phyloP scores from a whole-genome alignment of 2,888 invertebrate genomes.

The Lithosia quadra region DNA sequence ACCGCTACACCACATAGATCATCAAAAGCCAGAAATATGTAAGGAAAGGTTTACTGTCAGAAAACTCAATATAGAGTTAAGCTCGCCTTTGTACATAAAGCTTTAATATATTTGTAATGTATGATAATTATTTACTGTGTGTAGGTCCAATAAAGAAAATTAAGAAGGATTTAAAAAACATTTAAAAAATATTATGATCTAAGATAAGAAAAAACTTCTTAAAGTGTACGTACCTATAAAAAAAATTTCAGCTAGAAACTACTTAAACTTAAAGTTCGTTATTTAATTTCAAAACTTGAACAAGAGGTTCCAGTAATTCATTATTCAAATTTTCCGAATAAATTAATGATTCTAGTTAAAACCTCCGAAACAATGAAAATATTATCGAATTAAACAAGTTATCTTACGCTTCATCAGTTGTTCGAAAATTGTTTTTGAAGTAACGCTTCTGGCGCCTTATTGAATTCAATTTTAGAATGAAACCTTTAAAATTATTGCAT shows the following conservation, averaged over 20 bases:
- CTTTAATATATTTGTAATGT: too few species aligned
- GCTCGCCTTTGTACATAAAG: too few species aligned
- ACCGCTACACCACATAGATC: too few species aligned
- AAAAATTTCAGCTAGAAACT: background rate
- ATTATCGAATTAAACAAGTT: background rate
- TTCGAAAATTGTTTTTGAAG: background rate
- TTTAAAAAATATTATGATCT: too few species aligned
- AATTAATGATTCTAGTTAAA: background rate
- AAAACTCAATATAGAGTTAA: too few species aligned
- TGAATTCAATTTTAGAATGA: background rate
- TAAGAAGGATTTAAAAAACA: too few species aligned
- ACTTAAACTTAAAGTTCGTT: background rate
- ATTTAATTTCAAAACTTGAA: background rate
- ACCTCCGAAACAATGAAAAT: background rate
- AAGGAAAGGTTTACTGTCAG: too few species aligned
- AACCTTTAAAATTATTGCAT: too few species aligned
- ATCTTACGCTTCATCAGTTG: background rate
- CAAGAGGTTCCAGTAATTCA: background rate
- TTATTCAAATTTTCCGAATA: background rate
- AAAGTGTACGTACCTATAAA: background rate
- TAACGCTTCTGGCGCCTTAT: background rate
- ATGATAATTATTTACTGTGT: too few species aligned
- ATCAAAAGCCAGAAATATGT: too few species aligned
- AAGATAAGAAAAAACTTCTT: too few species aligned
- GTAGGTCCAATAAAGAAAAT: too few species aligned